A percentile compares a stretch with the other conserved stretches of the same genome.
Evolutionary conservation across 2,113 vertebrate genomes (phyloP).

Genomic region (Osmerus mordax): DNA sequence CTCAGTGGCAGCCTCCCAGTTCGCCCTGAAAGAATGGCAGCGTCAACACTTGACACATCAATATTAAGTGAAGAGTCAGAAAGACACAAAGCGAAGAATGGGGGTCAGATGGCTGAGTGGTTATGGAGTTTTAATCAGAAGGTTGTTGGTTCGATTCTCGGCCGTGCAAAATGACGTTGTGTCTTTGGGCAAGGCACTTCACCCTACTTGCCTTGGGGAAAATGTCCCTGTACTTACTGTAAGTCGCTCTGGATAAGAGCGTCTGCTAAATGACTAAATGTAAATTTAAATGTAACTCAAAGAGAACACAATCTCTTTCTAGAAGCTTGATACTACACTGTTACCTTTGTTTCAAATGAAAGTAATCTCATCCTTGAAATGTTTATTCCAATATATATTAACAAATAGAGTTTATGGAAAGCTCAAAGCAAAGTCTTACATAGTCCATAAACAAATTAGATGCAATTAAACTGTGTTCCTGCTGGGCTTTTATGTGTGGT

Average conservation of each 20-base stretch:
- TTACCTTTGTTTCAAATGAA: background rate
- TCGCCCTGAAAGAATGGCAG: background rate
- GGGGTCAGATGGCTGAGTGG: too few species aligned
- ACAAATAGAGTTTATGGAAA: background rate
- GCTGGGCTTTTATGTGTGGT: conserved; percentile 39
- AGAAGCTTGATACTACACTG: background rate
- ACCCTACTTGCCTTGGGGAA: too few species aligned
- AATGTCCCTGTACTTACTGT: too few species aligned
- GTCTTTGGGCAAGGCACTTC: too few species aligned
- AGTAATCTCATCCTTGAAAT: background rate
- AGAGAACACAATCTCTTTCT: background rate
- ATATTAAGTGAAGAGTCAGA: background rate
- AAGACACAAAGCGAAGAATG: background rate
- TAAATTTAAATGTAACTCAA: background rate
- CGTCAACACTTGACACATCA: background rate
- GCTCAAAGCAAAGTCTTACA: conserved; percentile 14
- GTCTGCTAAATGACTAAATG: too few species aligned
- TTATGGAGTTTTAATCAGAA: too few species aligned
- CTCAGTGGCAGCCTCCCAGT: background rate
- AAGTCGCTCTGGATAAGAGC: too few species aligned
- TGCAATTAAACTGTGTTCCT: conserved; percentile 1
- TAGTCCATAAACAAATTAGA: background rate
- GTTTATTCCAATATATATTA: background rate
- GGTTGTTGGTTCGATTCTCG: too few species aligned
- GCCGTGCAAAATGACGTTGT: too few species aligned